Percentiles rank a stretch among this genome's conserved stretches.
Conservation (phyloP, 2,888 invertebrate species). For the Pristionchus japonicus region DNA sequence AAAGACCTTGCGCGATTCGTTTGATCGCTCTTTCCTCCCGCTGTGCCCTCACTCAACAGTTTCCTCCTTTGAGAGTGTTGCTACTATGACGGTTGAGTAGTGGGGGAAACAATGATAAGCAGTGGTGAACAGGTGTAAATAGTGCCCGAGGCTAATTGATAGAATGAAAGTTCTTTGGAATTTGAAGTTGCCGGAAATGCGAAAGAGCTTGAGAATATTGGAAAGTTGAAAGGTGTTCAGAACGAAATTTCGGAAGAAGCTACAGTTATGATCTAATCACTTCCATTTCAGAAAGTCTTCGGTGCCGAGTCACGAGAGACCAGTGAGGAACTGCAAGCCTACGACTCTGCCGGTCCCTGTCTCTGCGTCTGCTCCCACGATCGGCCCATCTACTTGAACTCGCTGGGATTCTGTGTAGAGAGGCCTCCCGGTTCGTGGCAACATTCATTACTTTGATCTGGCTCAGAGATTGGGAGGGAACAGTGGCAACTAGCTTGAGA, state of each 20-base stretch:
- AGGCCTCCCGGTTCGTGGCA: slow-evolving; percentile 39
- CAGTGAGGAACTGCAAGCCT: background rate
- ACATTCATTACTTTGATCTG: background rate
- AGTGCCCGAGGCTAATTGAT: background rate
- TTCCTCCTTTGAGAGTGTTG: background rate
- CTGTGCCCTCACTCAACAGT: background rate
- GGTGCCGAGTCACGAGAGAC: background rate
- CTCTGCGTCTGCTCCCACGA: slow-evolving; percentile 60
- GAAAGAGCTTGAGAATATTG: too few relatives aligned
- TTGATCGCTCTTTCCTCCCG: background rate
- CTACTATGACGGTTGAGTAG: background rate
- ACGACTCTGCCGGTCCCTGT: slow-evolving; percentile 48
- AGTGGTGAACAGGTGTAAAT: background rate
- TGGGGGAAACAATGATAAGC: background rate
- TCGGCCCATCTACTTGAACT: slow-evolving; percentile 60
- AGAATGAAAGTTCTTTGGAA: background rate
- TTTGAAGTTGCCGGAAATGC: background rate
- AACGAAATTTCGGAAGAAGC: background rate
- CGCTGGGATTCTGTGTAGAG: slow-evolving; percentile 57
- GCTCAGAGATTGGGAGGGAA: background rate
- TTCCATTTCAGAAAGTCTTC: slow-evolving; percentile 30
- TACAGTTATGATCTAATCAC: background rate
- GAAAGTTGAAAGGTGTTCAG: too few relatives aligned
- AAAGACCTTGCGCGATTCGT: background rate
- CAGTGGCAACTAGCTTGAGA: background rate